Base-by-base conservation (phyloP, 2,888 invertebrate genomes). In the Harmothoe impar region DNA sequence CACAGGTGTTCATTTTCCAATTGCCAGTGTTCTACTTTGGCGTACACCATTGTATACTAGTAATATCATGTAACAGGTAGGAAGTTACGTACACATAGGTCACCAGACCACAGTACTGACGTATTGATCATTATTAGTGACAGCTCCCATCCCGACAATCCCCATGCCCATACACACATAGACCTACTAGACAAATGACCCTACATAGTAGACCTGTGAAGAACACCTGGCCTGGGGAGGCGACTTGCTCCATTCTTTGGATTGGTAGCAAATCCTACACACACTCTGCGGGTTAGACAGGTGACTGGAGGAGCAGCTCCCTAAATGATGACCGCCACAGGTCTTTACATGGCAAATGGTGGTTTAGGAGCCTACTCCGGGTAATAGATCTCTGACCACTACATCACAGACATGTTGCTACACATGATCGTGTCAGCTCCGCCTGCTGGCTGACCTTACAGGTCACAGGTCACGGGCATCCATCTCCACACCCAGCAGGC, bases 221-320 rank as follows among this genome's bases (percentile, higher is more conserved):
- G 43, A 43, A 43, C 43, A 43, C 43, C 43, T 43, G 43, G 43
- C 43, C 43, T 10, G 43, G 23, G n/a, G 62, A 62, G 23, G 62
- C n/a, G n/a, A n/a, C n/a, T n/a, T n/a, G n/a, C 7, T 62, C n/a
- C 62, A 62, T 62, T 62, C n/a, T 62, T 62, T n/a, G 62, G 62
- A 62, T 62, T 62, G 23, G 62, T 62, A n/a, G 62, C 62, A n/a
- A n/a, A 62, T 62, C 43, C 43, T 62, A 62, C 62, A 62, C 62
- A 62, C 62, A n/a, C 62, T 62, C 23, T n/a, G 7, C 62, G 15
- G n/a, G 20, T 3, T 62, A n/a, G 62, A 62, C 62, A 62, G 62
- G 62, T 62, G 62, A 62, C 62, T 62, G 62, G 62, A 12, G 62
- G 62, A 20, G 23, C n/a, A n/a, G n/a, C 62, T 62, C 62, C 62